Conservation (phyloP, 2,797 vertebrate species). For the Vultur gryphus region DNA sequence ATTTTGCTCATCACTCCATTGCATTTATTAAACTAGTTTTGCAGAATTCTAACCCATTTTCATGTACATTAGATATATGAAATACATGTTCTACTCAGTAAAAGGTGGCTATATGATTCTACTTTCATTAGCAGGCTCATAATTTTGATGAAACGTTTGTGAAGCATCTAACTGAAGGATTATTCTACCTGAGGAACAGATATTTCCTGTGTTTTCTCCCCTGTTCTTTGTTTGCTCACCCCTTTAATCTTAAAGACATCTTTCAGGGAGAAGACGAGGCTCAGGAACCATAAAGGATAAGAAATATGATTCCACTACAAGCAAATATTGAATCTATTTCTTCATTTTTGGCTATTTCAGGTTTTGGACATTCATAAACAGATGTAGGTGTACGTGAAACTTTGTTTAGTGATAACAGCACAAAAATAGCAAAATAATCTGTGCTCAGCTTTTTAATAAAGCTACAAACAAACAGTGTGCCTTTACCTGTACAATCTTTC, state of each 20-base stretch:
- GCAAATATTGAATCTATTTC: background rate
- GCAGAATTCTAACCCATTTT: background rate
- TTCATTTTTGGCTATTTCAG: background rate
- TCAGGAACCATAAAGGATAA: background rate
- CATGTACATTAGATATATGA: background rate
- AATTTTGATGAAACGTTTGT: background rate
- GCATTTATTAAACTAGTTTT: background rate
- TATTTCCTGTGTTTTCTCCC: background rate
- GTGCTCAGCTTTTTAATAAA: background rate
- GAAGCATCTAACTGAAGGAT: background rate
- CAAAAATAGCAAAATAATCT: background rate
- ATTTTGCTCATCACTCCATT: background rate
- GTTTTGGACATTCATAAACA: background rate
- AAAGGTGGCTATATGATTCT: background rate
- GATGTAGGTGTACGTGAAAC: background rate
- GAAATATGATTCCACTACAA: background rate
- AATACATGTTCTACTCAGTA: background rate
- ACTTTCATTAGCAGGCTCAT: background rate
- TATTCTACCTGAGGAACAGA: background rate
- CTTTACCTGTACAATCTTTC: background rate
- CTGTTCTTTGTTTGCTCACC: background rate
- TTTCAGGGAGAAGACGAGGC: background rate
- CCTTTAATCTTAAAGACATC: background rate
- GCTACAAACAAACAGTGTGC: background rate
- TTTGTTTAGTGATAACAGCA: background rate